These are phyloP conservation scores for Oscheius onirici DNA, from an alignment of 2,888 invertebrate species.

Conservation along the genomic window DNA sequence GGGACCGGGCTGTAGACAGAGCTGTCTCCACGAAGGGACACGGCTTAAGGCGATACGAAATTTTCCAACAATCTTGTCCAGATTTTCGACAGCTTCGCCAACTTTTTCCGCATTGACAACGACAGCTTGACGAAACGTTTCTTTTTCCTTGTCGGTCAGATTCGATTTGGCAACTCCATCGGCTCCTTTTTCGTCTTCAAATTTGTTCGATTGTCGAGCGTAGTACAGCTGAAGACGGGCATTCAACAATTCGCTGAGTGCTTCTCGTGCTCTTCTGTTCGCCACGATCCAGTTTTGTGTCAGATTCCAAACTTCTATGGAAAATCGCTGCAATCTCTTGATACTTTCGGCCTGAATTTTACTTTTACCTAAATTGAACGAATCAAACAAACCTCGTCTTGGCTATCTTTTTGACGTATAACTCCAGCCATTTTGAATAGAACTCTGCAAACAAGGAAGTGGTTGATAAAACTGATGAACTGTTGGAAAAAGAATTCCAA, in stretches of 20 bases:
- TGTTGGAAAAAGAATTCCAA: no score
- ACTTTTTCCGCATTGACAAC: constrained; percentile 39
- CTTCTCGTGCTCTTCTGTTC: constrained; percentile 33
- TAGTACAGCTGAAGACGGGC: constrained; percentile 46
- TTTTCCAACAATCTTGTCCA: constrained; percentile 48
- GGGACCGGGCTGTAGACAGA: constrained; percentile 34
- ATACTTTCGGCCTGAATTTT: constrained; percentile 28
- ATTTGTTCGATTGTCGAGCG: constrained; percentile 5
- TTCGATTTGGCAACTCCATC: constrained; percentile 14
- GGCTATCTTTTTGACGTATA: no score
- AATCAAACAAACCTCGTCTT: no score
- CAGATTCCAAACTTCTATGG: constrained; percentile 60
- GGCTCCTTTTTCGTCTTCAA: not conserved
- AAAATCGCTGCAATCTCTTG: constrained; percentile 50
- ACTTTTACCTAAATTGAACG: no score
- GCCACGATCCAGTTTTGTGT: constrained; percentile 52
- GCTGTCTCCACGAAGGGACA: constrained; percentile 43
- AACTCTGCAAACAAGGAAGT: no score
- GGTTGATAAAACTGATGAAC: no score
- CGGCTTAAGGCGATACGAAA: constrained; percentile 43
- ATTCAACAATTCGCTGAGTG: constrained; percentile 42
- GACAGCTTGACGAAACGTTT: constrained; percentile 28
- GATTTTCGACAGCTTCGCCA: constrained; percentile 37
- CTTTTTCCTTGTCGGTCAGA: constrained; percentile 24
- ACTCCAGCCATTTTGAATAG: no score